Percentiles rank a stretch among this genome's conserved stretches.
phyloP scores from a whole-genome alignment of 2,888 invertebrate genomes.

The Protula sp. region DNA sequence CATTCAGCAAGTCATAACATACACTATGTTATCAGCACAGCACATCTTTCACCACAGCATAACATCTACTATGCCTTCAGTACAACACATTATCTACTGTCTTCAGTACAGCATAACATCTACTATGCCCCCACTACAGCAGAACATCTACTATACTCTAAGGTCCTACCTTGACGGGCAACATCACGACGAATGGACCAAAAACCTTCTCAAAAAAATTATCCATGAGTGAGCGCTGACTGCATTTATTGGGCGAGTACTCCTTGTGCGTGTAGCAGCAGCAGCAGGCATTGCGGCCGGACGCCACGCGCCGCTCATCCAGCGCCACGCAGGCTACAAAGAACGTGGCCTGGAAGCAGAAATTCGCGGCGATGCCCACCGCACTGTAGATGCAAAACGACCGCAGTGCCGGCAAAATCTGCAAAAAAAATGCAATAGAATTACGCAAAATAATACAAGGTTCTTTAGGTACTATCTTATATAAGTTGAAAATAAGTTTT shows the following conservation, averaged over 20 bases:
- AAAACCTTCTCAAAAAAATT: conserved; percentile 62
- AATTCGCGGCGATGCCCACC: conserved; percentile 69
- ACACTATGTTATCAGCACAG: too few species aligned
- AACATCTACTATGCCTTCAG: too few species aligned
- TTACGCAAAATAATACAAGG: too few species aligned
- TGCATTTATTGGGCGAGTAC: conserved; percentile 56
- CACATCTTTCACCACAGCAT: too few species aligned
- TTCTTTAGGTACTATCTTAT: too few species aligned
- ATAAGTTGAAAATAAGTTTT: too few species aligned
- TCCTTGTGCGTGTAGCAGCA: not conserved
- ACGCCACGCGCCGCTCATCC: conserved; percentile 58
- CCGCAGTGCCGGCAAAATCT: conserved; percentile 73
- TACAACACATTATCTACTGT: too few species aligned
- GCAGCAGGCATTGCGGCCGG: conserved; percentile 6
- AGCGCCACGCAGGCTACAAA: conserved; percentile 72
- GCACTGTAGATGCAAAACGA: conserved; percentile 80
- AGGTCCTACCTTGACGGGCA: conserved; percentile 65
- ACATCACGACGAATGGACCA: conserved; percentile 64
- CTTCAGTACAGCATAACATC: too few species aligned
- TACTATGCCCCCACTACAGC: too few species aligned
- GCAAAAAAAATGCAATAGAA: conserved; percentile 4
- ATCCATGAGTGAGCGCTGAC: conserved; percentile 61
- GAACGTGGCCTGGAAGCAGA: conserved; percentile 66
- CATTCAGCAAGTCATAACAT: too few species aligned
- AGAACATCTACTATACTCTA: too few species aligned